Conservation (phyloP, 2,113 vertebrate species). For the Triplophysa tibetana region DNA sequence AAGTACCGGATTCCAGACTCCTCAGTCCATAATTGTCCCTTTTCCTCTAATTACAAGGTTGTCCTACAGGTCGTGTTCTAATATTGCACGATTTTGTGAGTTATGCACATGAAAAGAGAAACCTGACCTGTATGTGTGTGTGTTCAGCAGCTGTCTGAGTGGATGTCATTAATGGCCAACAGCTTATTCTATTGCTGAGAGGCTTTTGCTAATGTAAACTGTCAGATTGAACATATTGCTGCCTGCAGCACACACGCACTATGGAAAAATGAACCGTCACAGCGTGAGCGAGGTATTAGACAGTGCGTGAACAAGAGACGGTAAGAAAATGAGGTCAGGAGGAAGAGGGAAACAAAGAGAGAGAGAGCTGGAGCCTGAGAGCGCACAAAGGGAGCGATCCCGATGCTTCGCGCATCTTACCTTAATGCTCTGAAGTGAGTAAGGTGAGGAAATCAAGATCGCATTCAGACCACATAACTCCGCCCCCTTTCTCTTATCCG, state of each 20-base stretch:
- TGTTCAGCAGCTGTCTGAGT: conserved; percentile 16
- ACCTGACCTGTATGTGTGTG: conserved; percentile 9
- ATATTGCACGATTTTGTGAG: neutral
- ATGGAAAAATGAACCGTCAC: conserved; percentile 18
- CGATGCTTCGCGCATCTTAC: neutral
- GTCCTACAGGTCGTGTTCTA: neutral
- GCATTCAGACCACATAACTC: conserved; percentile 1
- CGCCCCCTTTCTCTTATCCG: neutral
- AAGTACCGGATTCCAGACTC: too few relatives aligned
- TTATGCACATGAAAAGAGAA: neutral
- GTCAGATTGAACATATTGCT: conserved; percentile 40
- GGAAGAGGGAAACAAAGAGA: conserved; percentile 10
- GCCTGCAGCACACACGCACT: conserved; percentile 12
- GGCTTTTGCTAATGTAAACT: conserved; percentile 44
- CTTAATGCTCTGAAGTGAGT: conserved; percentile 21
- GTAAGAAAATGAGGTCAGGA: conserved; percentile 9
- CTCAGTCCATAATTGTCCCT: neutral
- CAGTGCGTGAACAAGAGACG: conserved; percentile 17
- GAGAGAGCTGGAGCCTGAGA: neutral
- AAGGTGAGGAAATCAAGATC: neutral
- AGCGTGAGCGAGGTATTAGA: neutral
- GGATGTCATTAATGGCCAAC: conserved; percentile 37
- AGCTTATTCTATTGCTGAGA: conserved; percentile 40
- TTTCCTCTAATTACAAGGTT: neutral
- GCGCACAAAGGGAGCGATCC: neutral